phyloP scores from a whole-genome alignment of 2,888 invertebrate genomes.

The Xanthorhoe designata region DNA sequence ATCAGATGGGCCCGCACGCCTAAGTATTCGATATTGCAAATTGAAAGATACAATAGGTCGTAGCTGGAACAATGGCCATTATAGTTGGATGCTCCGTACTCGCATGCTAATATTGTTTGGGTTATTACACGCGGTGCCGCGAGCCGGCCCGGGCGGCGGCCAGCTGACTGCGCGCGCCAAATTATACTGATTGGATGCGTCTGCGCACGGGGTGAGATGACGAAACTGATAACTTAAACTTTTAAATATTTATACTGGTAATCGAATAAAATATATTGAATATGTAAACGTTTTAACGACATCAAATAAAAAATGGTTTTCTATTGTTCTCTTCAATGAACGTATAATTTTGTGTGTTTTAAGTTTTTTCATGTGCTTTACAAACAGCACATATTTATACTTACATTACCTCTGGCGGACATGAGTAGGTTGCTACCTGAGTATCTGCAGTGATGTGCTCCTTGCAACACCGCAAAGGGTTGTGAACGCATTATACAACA shows the following conservation, averaged over 20 bases:
- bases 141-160: constrained; percentile 11
- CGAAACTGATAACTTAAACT: constrained; percentile 6
- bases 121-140: constrained; percentile 20
- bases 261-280: not conserved
- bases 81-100: constrained; percentile 11
- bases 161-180: constrained; percentile 28
- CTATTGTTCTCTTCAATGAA: not conserved
- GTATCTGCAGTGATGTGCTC: not conserved
- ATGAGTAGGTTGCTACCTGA: no score
- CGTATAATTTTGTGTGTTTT: no score
- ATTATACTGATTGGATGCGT: constrained; percentile 31
- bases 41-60: constrained; percentile 22
- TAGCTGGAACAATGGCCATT: constrained; percentile 31
- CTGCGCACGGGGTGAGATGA: constrained; percentile 5
- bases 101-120: constrained; percentile 30
- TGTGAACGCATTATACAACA: no score
- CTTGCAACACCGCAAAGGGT: no score
- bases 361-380: no score
- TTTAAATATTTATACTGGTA: not conserved
- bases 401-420: no score
- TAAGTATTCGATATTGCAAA: constrained; percentile 25
- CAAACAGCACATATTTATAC: no score
- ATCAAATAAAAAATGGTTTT: not conserved
- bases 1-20: not conserved
- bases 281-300: not conserved